Conservation (phyloP, 2,797 vertebrate species). For the Falco biarmicus region DNA sequence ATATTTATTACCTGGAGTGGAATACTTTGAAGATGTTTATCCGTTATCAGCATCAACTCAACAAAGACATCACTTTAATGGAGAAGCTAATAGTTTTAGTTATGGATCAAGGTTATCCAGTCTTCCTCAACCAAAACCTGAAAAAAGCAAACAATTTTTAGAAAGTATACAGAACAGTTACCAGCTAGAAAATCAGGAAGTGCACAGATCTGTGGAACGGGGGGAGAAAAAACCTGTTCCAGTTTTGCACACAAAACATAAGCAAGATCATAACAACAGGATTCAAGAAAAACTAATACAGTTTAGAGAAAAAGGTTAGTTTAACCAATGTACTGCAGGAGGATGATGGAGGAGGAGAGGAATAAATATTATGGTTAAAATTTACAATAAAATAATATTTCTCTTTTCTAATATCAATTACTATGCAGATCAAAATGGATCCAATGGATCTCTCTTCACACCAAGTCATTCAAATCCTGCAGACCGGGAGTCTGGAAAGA, state of each 20-base stretch:
- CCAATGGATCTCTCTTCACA: not conserved
- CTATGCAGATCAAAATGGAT: not conserved
- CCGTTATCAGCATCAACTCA: constrained; percentile 74
- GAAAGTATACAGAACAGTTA: constrained; percentile 70
- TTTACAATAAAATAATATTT: not conserved
- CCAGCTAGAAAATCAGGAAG: constrained; percentile 61
- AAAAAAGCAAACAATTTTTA: constrained; percentile 77
- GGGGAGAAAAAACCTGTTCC: constrained; percentile 56
- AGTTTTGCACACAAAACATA: constrained; percentile 54
- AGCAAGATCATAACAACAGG: constrained; percentile 60
- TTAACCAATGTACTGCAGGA: not conserved
- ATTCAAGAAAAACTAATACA: constrained; percentile 2
- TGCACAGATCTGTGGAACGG: constrained; percentile 11
- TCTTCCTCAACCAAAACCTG: constrained; percentile 72
- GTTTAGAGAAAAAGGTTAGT: constrained; percentile 33
- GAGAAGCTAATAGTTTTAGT: constrained; percentile 60
- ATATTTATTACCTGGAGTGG: constrained; percentile 85
- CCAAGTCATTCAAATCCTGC: not conserved
- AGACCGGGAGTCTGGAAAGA: not conserved
- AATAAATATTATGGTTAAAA: not conserved
- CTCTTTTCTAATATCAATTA: not conserved
- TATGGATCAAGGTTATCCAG: constrained; percentile 60
- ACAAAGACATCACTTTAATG: constrained; percentile 75
- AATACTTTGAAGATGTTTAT: constrained; percentile 78
- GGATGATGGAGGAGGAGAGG: not conserved